Base-by-base conservation (phyloP, 2,113 vertebrate genomes). In the Platichthys flesus region DNA sequence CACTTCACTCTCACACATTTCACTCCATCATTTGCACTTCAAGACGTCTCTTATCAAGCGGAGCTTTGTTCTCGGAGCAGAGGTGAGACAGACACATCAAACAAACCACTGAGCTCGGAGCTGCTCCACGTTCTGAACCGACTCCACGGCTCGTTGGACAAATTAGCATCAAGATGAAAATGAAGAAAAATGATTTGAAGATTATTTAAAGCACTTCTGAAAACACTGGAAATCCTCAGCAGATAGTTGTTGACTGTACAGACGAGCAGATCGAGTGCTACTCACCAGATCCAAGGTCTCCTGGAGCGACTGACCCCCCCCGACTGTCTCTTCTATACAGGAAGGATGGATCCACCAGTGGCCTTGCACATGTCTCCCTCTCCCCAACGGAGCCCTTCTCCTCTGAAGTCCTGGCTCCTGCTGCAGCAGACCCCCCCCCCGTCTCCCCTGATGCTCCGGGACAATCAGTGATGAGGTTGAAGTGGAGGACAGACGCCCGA, bases 191-290 rank as follows among this genome's bases (percentile, higher is more conserved):
- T 10, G 37, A 40, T 40, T 13, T 40, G 40, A 40, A 12, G 10
- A 40, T 40, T 40, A 40, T 40, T 40, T 10, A 40, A 40, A 40
- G 40, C 14, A 52, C 2, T n/a, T 52, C 49, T n/a, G 49, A 21
- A 63, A 78, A 64, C 26, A 71, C 51, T 62, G 49, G 57, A 80
- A 80, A 82, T 78, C 58, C 5, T 78, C 68, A 83, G 20, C 54
- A 23, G 64, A 35, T 60, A 58, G 9, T 42, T 42, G 49, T 26
- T 26, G 31, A 67, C 4, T 65, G 31, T 26, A 31, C 49, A 47
- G 12, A 14, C 24, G 47, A 9, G 64, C 52, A 63, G 45, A 12
- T 69, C 16, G 52, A 40, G 52, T 8, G 7, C 37, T 68, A 57
- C 81, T 68, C 58, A 58, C 75, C 69, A 52, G 67, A 51, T 73